These are phyloP conservation scores for Axis porcinus DNA, from an alignment of 2,113 vertebrate species.

Conservation along the genomic window DNA sequence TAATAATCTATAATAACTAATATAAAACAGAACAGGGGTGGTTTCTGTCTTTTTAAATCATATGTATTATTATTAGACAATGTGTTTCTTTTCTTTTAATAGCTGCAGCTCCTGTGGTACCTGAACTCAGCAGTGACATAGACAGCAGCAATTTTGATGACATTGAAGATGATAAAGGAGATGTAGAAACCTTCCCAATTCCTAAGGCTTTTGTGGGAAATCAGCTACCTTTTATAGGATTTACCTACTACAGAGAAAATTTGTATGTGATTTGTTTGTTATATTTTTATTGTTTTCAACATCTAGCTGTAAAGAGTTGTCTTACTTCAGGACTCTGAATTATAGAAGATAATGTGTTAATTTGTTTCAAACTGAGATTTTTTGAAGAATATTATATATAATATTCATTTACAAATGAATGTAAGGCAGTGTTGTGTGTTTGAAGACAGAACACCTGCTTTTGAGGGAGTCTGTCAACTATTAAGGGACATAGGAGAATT, in stretches of 20 bases:
- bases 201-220: constrained; percentile 98
- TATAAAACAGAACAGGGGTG: background rate
- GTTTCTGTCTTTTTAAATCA: background rate
- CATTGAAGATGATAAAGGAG: constrained; percentile 97
- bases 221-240: constrained; percentile 98
- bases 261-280: constrained; percentile 85
- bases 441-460: background rate
- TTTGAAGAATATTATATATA: background rate
- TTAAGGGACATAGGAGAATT: background rate
- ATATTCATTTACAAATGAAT: background rate
- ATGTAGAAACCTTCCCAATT: constrained; percentile 95
- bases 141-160: constrained; percentile 99
- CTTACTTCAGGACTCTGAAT: background rate
- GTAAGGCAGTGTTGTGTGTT: background rate
- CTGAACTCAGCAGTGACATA: constrained; percentile 97
- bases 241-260: constrained; percentile 98
- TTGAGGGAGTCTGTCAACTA: background rate
- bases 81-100: constrained; percentile 35
- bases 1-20: background rate
- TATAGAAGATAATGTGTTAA: background rate
- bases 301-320: background rate
- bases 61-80: background rate
- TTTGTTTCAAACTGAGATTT: constrained; percentile 29
- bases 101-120: constrained; percentile 97
- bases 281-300: constrained; percentile 6